These are phyloP conservation scores for Drosophila niveifrons DNA, from an alignment of 2,888 invertebrate genomes.

Conservation along the genomic window DNA sequence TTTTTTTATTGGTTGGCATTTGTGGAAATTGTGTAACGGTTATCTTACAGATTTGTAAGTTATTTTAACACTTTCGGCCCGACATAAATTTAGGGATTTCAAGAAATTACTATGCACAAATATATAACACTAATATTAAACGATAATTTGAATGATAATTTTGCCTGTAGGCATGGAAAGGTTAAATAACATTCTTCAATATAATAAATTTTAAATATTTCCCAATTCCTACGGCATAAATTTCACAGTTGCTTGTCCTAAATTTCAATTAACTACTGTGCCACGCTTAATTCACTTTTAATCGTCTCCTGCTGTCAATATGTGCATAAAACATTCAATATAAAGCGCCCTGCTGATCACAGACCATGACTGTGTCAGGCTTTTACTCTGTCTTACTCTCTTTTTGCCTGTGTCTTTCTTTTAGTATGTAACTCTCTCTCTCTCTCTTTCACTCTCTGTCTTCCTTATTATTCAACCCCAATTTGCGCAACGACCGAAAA, in stretches of 20 bases:
- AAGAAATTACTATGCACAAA: too few species aligned
- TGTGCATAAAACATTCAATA: conserved; percentile 10
- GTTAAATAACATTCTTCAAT: too few species aligned
- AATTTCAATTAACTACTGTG: conserved; percentile 14
- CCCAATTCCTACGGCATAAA: background rate
- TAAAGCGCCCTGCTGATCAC: conserved; percentile 20
- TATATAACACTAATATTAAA: too few species aligned
- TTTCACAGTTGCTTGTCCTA: background rate
- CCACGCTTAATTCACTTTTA: conserved; percentile 8
- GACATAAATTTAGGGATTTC: too few species aligned
- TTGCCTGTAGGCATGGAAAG: fast-evolving
- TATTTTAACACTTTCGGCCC: too few species aligned
- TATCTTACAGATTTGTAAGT: too few species aligned
- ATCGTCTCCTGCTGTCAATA: conserved; percentile 16
- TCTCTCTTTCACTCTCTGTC: background rate
- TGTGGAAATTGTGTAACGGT: too few species aligned
- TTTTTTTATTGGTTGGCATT: too few species aligned
- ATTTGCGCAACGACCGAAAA: conserved; percentile 29
- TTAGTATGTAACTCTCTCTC: background rate
- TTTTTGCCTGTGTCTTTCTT: background rate
- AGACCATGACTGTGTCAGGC: conserved; percentile 24
- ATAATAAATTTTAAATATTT: too few species aligned
- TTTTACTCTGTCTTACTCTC: background rate
- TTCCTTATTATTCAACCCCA: conserved; percentile 37
- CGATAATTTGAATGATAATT: too few species aligned